phyloP scores from a whole-genome alignment of 2,113 vertebrate genomes.

The Pao palembangensis region DNA sequence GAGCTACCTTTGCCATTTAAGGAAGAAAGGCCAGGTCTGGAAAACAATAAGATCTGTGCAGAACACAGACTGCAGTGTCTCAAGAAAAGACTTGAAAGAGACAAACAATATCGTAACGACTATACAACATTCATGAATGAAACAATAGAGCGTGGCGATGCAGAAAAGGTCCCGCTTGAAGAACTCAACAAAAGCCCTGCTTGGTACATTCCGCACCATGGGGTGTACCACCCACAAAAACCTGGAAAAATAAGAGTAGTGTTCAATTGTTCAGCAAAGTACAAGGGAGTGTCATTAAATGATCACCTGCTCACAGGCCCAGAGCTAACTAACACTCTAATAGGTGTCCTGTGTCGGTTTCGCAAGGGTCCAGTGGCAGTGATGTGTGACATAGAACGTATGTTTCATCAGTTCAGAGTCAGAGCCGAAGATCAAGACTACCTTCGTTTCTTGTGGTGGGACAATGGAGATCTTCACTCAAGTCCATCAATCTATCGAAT shows the following conservation, averaged over 20 bases:
- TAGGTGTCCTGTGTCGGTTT: not conserved
- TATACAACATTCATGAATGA: constrained; percentile 1
- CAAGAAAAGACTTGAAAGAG: constrained; percentile 2
- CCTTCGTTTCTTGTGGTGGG: not conserved
- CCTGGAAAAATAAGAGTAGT: not conserved
- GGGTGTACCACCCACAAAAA: not conserved
- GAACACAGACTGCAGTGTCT: not conserved
- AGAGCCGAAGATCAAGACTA: not conserved
- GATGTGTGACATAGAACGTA: not conserved
- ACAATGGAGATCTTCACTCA: not conserved
- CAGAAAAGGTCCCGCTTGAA: not conserved
- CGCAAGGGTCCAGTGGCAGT: not conserved
- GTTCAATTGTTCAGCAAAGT: not conserved
- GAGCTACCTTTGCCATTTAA: constrained; percentile 11
- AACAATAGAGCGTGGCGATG: not conserved
- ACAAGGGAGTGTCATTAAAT: not conserved
- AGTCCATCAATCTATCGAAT: not conserved
- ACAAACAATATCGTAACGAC: not conserved
- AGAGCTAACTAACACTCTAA: not conserved
- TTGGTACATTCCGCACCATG: not conserved
- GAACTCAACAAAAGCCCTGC: not conserved
- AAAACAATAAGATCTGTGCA: not conserved
- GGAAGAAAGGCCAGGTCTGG: not conserved
- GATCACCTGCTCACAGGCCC: not conserved
- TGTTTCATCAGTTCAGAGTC: constrained; percentile 8